Evolutionary conservation across 1,140 invertebrate species (phyloP).

Genomic region (Drosophila jambulina): DNA sequence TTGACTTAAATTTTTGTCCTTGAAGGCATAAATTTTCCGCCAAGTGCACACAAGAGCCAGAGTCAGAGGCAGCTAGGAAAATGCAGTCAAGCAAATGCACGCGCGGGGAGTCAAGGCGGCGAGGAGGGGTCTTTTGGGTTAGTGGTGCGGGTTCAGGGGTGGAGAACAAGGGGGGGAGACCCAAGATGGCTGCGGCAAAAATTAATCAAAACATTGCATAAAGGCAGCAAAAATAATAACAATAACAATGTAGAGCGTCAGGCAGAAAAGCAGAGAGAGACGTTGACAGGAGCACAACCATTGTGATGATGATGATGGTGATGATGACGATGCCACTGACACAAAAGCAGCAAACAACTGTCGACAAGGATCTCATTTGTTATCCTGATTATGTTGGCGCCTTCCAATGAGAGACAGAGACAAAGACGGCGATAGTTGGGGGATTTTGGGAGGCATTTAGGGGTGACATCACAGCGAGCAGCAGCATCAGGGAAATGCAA

Average conservation of each 20-base stretch:
- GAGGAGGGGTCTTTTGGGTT: conserved; percentile 14
- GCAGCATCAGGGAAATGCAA: conserved; percentile 2
- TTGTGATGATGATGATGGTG: conserved; percentile 36
- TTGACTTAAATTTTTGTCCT: not conserved
- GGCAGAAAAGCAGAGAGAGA: conserved; percentile 72
- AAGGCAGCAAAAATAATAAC: conserved; percentile 83
- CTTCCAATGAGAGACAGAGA: conserved; percentile 61
- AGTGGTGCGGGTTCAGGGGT: conserved; percentile 6
- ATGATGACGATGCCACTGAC: conserved; percentile 81
- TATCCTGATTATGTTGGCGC: conserved; percentile 83
- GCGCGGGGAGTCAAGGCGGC: conserved; percentile 9
- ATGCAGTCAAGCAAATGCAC: conserved; percentile 78
- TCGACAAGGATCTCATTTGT: conserved; percentile 83
- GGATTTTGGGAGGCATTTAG: conserved; percentile 1
- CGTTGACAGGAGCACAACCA: conserved; percentile 57
- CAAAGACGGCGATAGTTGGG: conserved; percentile 11
- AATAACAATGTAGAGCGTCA: conserved; percentile 82
- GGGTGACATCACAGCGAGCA: conserved; percentile 5
- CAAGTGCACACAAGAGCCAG: conserved; percentile 15
- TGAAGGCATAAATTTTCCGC: not conserved
- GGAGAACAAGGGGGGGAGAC: not conserved
- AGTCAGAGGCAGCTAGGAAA: conserved; percentile 46
- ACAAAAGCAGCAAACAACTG: conserved; percentile 83
- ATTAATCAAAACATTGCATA: conserved; percentile 84
- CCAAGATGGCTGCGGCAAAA: conserved; percentile 71